Evolutionary conservation across 2,888 invertebrate genomes (phyloP).

Genomic region (Oxyteleia sp.): DNA sequence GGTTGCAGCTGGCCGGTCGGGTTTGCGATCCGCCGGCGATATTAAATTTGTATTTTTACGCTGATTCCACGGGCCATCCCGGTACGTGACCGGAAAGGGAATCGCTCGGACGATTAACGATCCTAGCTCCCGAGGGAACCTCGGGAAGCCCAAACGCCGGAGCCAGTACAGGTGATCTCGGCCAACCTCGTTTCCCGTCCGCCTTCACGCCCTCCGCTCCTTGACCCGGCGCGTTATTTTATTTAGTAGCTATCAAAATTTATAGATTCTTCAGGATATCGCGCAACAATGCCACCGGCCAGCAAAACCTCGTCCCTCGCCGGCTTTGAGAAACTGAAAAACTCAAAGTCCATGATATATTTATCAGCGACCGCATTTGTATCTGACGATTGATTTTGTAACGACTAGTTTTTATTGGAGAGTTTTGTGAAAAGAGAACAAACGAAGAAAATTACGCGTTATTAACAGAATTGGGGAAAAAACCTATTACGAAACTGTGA

Average conservation of each 20-base stretch:
- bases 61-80: constrained; percentile 89
- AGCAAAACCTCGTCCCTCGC: constrained; percentile 34
- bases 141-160: constrained; percentile 75
- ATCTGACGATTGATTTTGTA: constrained; percentile 2
- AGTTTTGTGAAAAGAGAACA: neutral
- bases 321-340: constrained; percentile 40
- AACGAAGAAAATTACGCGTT: too few relatives aligned
- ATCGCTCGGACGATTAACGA: constrained; percentile 89
- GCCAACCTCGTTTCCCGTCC: constrained; percentile 57
- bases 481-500: too few relatives aligned
- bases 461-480: too few relatives aligned
- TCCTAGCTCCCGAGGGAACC: constrained; percentile 86
- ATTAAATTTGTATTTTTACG: constrained; percentile 91
- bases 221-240: constrained; percentile 83
- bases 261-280: constrained; percentile 81
- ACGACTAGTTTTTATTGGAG: constrained; percentile 1
- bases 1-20: constrained; percentile 75
- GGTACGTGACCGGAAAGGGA: constrained; percentile 89
- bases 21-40: constrained; percentile 83
- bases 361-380: constrained; percentile 34
- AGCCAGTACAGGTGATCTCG: constrained; percentile 74
- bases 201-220: constrained; percentile 60
- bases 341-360: constrained; percentile 25
- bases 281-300: constrained; percentile 72
- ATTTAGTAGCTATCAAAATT: constrained; percentile 87